Conservation (phyloP, 2,888 invertebrate species). For the Imbricaverruca yamaguchii region DNA sequence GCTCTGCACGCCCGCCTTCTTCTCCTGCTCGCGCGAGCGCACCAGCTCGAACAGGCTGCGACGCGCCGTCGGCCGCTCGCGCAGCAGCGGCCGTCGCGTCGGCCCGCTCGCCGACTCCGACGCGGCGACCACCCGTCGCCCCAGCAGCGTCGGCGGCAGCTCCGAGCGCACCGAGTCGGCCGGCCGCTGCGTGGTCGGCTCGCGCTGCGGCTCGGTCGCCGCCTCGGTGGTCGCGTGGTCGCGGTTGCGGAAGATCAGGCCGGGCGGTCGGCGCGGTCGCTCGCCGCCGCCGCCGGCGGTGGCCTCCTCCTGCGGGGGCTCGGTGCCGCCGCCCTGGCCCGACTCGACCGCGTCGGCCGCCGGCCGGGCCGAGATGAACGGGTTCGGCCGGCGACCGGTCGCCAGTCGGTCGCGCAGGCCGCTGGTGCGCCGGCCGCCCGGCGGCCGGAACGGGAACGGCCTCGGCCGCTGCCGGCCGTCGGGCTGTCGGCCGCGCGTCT, state of each 20-base stretch:
- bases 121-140: neutral
- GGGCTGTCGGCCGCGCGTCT: neutral
- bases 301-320: neutral
- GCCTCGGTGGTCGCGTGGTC: neutral
- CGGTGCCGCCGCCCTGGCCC: too few relatives aligned
- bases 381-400: neutral
- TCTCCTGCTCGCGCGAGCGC: neutral
- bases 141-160: neutral
- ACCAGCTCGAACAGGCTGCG: conserved; percentile 16
- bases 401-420: neutral
- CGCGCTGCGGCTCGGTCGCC: neutral
- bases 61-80: neutral
- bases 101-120: neutral
- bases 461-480: neutral
- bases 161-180: neutral
- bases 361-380: neutral
- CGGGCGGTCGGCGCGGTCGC: neutral
- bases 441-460: neutral
- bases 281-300: neutral
- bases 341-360: neutral
- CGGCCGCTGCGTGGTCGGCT: neutral
- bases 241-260: too few relatives aligned
- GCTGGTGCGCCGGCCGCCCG: neutral
- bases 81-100: neutral
- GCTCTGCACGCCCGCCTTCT: neutral